These are phyloP conservation scores for Plumapathes pennacea DNA, from an alignment of 92 coral and sea anemone genomes.

Conservation along the genomic window DNA sequence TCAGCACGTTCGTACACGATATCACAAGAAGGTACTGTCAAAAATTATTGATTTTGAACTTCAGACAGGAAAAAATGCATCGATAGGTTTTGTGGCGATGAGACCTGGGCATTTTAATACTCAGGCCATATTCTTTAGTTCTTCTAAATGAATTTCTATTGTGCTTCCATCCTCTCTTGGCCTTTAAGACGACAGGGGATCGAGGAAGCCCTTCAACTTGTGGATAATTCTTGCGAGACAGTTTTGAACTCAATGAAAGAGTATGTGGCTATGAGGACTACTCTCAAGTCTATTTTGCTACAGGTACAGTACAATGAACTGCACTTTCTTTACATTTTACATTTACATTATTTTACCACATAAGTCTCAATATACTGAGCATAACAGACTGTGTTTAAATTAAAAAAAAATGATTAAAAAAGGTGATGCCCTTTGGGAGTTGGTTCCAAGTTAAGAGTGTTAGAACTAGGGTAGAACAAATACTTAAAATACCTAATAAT, in stretches of 20 bases:
- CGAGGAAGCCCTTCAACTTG: conserved; percentile 80
- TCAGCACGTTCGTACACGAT: conserved; percentile 65
- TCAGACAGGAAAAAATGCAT: neutral
- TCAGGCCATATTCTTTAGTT: neutral
- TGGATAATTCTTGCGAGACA: conserved; percentile 75
- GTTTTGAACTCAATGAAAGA: conserved; percentile 73
- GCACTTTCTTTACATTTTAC: neutral
- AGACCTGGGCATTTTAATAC: neutral
- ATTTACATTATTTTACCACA: too few species aligned
- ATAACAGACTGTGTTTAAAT: too few species aligned
- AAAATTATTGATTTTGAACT: neutral
- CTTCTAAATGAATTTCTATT: too few species aligned
- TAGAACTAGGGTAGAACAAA: too few species aligned
- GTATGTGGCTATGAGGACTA: conserved; percentile 60
- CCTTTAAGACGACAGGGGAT: conserved; percentile 92
- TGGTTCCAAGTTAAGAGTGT: too few species aligned
- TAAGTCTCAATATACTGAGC: too few species aligned
- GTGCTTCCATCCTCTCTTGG: too few species aligned
- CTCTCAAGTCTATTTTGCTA: conserved; percentile 68
- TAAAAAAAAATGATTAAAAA: too few species aligned
- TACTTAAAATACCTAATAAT: too few species aligned
- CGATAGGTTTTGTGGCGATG: neutral
- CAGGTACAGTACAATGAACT: conserved; percentile 48
- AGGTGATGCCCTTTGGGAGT: too few species aligned
- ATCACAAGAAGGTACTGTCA: conserved; percentile 70